Evolutionary conservation across 2,797 vertebrate species (phyloP).

Genomic region (Garrulus glandarius): DNA sequence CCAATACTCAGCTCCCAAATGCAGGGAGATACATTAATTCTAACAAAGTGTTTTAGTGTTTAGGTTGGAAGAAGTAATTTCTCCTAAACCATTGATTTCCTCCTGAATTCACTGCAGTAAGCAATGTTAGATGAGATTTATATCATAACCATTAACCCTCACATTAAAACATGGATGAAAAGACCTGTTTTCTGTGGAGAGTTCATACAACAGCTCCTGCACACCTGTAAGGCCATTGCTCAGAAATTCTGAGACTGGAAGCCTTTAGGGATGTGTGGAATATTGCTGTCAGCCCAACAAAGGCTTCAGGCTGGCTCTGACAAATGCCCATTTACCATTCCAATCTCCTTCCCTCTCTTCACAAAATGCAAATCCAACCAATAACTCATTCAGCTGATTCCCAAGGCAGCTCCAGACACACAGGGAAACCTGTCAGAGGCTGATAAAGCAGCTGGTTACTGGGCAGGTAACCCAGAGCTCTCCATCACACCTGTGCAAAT

Average conservation of each 20-base stretch:
- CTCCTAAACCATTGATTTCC: neutral
- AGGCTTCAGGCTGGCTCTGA: neutral
- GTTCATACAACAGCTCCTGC: neutral
- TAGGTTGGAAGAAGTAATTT: neutral
- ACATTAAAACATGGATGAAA: neutral
- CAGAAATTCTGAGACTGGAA: neutral
- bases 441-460: neutral
- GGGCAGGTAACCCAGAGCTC: neutral
- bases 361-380: constrained; percentile 13
- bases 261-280: neutral
- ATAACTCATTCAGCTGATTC: neutral
- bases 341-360: neutral
- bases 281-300: neutral
- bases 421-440: neutral
- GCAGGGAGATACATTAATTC: neutral
- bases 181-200: neutral
- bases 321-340: neutral
- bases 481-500: neutral
- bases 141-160: neutral
- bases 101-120: neutral
- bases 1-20: neutral
- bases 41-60: neutral
- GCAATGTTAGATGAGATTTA: neutral
- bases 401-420: neutral
- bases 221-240: neutral